Evolutionary conservation across 2,888 invertebrate genomes (phyloP).

Genomic region (Scelioninae gen. 2): DNA sequence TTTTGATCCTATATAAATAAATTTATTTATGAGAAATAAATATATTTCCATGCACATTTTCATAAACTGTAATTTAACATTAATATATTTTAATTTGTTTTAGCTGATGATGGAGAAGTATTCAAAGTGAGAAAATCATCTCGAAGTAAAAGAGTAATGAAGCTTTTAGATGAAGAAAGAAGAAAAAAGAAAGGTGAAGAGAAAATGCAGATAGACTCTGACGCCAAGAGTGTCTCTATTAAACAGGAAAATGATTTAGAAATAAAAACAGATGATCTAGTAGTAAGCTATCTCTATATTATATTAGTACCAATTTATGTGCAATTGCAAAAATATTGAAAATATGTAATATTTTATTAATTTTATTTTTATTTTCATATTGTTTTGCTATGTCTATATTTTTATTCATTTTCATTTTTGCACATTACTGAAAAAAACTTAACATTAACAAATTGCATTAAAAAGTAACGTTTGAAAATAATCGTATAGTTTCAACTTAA

Average conservation of each 20-base stretch:
- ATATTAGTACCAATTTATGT: slow-evolving; percentile 61
- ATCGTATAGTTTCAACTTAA: no score
- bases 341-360: no score
- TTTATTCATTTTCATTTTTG: no score
- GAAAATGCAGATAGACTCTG: slow-evolving; percentile 74
- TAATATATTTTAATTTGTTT: slow-evolving; percentile 61
- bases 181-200: slow-evolving; percentile 78
- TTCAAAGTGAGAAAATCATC: slow-evolving; percentile 98
- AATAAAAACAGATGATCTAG: slow-evolving; percentile 83
- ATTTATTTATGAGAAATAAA: neutral
- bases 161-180: slow-evolving; percentile 88
- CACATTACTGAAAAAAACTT: no score
- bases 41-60: neutral
- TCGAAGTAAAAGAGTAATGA: slow-evolving; percentile 92
- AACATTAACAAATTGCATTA: no score
- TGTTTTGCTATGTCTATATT: no score
- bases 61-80: neutral
- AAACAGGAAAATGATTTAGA: slow-evolving; percentile 80
- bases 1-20: no score
- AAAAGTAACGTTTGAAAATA: no score
- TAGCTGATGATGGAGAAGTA: slow-evolving; percentile 89
- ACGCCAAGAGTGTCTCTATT: slow-evolving; percentile 73
- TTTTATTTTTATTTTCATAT: no score
- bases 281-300: slow-evolving; percentile 77
- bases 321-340: no score